Percentiles rank a stretch among this genome's conserved stretches.
Evolutionary conservation across 2,797 vertebrate genomes (phyloP).

Genomic region (Hemitrygon akajei): DNA sequence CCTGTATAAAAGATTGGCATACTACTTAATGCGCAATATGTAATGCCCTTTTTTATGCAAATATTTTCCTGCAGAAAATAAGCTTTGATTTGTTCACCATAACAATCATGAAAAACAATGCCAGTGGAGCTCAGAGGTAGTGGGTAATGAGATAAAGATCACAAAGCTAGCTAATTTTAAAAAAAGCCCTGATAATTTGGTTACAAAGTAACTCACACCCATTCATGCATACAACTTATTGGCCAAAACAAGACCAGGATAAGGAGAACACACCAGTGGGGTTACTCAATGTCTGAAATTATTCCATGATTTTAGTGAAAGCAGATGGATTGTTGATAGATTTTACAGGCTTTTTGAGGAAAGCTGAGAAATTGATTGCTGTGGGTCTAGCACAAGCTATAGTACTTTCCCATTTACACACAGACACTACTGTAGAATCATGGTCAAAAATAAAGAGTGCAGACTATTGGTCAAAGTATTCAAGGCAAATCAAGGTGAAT

Average conservation of each 20-base stretch:
- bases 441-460: background rate
- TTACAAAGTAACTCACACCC: no score
- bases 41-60: no score
- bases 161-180: no score
- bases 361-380: background rate
- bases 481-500: background rate
- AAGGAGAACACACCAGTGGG: no score
- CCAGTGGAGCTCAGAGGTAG: background rate
- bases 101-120: background rate
- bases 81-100: background rate
- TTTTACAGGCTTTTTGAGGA: no score
- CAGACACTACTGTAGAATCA: background rate
- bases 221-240: background rate
- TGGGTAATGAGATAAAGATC: background rate
- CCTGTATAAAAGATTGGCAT: constrained; percentile 1
- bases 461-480: background rate
- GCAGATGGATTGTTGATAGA: background rate
- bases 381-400: background rate
- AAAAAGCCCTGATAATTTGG: background rate
- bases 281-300: no score
- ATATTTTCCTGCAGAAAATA: no score
- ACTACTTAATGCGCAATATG: background rate
- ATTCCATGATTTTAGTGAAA: no score
- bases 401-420: background rate
- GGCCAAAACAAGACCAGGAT: background rate